phyloP scores from a whole-genome alignment of 2,888 invertebrate genomes.

The Zaprionus bogoriensis region DNA sequence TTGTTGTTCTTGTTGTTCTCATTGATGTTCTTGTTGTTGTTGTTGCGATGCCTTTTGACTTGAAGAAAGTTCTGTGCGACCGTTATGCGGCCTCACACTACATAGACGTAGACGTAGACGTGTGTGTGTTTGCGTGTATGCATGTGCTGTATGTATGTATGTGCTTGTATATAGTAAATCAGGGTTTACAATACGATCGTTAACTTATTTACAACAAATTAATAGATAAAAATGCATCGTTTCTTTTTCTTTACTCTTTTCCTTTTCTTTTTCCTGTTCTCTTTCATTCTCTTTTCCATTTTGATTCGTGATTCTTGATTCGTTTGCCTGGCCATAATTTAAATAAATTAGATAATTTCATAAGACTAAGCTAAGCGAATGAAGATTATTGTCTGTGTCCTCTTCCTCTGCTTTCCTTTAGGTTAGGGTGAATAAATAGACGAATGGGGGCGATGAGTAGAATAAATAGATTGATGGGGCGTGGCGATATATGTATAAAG shows the following conservation, averaged over 20 bases:
- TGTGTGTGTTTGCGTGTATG: slow-evolving; percentile 36
- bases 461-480: slow-evolving; percentile 59
- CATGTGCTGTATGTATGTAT: slow-evolving; percentile 36
- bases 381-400: slow-evolving; percentile 23
- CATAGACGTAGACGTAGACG: slow-evolving; percentile 7
- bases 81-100: slow-evolving; percentile 14
- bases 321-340: slow-evolving; percentile 63
- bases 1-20: slow-evolving; percentile 15
- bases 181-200: slow-evolving; percentile 37
- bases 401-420: slow-evolving; percentile 4
- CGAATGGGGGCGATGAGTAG: slow-evolving; percentile 21
- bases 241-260: slow-evolving; percentile 7
- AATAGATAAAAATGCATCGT: slow-evolving; percentile 69
- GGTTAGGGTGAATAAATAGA: slow-evolving; percentile 7
- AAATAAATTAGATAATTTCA: slow-evolving; percentile 73
- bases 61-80: slow-evolving; percentile 52
- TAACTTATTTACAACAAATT: slow-evolving; percentile 75
- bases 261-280: slow-evolving; percentile 12
- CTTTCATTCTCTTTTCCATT: slow-evolving; percentile 14
- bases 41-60: slow-evolving; percentile 52
- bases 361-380: slow-evolving; percentile 68
- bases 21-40: slow-evolving; percentile 4
- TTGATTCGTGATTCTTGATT: neutral
- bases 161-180: slow-evolving; percentile 28
- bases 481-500: slow-evolving; percentile 9